phyloP scores from a whole-genome alignment of 1,140 invertebrate species.

The Drosophila hydei region DNA sequence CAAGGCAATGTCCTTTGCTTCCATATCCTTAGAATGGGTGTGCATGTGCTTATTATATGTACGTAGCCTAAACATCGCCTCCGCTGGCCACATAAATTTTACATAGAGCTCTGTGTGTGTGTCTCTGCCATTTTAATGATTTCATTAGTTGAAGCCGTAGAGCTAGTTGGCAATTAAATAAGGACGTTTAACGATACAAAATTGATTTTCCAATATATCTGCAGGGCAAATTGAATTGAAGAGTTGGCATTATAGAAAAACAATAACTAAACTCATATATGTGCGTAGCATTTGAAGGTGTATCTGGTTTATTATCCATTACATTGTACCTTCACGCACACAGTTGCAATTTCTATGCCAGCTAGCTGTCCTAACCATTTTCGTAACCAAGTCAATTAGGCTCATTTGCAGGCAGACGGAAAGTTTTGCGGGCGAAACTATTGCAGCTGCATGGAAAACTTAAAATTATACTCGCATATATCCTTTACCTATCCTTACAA shows the following conservation, averaged over 20 bases:
- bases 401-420: slow-evolving; percentile 49
- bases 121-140: slow-evolving; percentile 64
- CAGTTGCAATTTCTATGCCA: neutral
- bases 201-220: slow-evolving; percentile 52
- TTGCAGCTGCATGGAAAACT: slow-evolving; percentile 52
- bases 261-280: too few species aligned
- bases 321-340: neutral
- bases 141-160: slow-evolving; percentile 63
- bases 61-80: slow-evolving; percentile 74
- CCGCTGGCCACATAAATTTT: slow-evolving; percentile 78
- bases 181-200: slow-evolving; percentile 33
- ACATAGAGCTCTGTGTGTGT: slow-evolving; percentile 44
- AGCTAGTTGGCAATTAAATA: slow-evolving; percentile 54
- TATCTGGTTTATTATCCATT: neutral
- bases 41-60: slow-evolving; percentile 51
- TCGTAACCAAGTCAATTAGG: slow-evolving; percentile 55
- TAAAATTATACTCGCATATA: slow-evolving; percentile 31
- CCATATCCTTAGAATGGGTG: too few species aligned
- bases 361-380: slow-evolving; percentile 21
- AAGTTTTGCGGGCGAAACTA: slow-evolving; percentile 51
- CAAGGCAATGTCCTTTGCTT: slow-evolving; percentile 78
- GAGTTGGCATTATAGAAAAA: too few species aligned
- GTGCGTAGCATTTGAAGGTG: neutral
- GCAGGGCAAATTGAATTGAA: neutral
- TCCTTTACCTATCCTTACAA: slow-evolving; percentile 62